Evolutionary conservation across 1,140 invertebrate genomes (phyloP).

Genomic region (Eumeta japonica): DNA sequence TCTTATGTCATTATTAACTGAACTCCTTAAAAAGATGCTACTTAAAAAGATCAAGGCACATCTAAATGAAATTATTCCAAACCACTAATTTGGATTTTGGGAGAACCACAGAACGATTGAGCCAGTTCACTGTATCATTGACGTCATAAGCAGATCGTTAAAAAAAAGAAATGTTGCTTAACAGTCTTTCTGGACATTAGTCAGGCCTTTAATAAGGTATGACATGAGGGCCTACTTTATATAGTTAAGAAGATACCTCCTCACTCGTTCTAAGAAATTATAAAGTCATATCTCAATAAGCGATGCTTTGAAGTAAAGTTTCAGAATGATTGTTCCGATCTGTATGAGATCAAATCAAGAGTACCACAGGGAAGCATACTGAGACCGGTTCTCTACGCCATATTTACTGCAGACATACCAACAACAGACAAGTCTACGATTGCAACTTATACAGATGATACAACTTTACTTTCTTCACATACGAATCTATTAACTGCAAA

Average conservation of each 20-base stretch:
- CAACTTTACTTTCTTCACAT: conserved; percentile 4
- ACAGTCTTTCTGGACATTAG: conserved; percentile 26
- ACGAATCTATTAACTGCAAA: background rate
- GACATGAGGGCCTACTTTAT: conserved; percentile 20
- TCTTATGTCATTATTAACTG: conserved; percentile 22
- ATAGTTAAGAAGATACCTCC: too few relatives aligned
- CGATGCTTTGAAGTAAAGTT: too few relatives aligned
- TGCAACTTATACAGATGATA: conserved; percentile 30
- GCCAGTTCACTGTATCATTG: conserved; percentile 17
- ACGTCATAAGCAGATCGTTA: conserved; percentile 14
- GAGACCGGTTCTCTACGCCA: conserved; percentile 22
- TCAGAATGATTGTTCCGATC: too few relatives aligned
- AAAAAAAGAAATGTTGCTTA: conserved; percentile 23
- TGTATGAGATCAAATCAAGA: conserved; percentile 15
- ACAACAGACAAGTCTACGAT: conserved; percentile 9
- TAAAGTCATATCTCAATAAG: conserved; percentile 7
- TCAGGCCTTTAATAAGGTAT: conserved; percentile 29
- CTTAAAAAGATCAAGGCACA: conserved; percentile 17
- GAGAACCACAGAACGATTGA: conserved; percentile 21
- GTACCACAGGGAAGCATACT: too few relatives aligned
- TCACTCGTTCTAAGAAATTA: conserved; percentile 7
- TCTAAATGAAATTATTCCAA: too few relatives aligned
- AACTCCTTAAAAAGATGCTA: conserved; percentile 33
- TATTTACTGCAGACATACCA: conserved; percentile 24
- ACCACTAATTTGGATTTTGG: conserved; percentile 33